These are phyloP conservation scores for Phytoseiulus persimilis DNA, from an alignment of 2,888 invertebrate species.

Conservation along the genomic window DNA sequence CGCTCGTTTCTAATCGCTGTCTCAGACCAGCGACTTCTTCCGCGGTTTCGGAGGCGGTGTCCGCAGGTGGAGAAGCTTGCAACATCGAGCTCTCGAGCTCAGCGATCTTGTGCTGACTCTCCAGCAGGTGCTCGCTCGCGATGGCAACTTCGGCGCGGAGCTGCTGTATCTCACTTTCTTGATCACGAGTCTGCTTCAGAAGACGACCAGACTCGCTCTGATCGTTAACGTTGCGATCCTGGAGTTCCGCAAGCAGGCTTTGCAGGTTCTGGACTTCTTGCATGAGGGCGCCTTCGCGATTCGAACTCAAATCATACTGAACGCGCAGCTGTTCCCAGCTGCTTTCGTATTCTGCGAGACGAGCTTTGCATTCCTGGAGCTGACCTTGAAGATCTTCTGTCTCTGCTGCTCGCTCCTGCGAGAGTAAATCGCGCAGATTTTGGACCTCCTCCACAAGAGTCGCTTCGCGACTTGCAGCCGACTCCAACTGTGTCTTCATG, in stretches of 20 bases:
- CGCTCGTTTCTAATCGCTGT: conserved; percentile 21
- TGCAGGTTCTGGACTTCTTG: conserved; percentile 16
- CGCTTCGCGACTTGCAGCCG: too few species aligned
- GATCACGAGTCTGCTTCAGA: not conserved
- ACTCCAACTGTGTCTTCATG: too few species aligned
- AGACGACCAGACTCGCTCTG: not conserved
- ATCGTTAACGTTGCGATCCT: not conserved
- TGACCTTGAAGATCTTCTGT: not conserved
- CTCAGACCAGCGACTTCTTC: not conserved
- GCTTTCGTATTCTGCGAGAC: too few species aligned
- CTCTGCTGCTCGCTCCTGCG: too few species aligned
- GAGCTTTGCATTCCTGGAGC: not conserved
- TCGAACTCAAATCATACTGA: not conserved
- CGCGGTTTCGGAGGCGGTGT: not conserved
- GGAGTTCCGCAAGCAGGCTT: not conserved
- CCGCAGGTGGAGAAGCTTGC: not conserved
- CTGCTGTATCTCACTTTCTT: conserved; percentile 1
- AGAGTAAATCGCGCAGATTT: not conserved
- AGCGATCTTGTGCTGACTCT: not conserved
- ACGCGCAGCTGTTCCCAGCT: not conserved
- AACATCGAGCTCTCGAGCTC: not conserved
- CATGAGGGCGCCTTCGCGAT: not conserved
- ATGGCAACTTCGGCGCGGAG: not conserved
- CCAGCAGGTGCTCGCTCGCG: not conserved
- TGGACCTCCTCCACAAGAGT: not conserved